These are phyloP conservation scores for Ichneumoninae sp. DNA, from an alignment of 2,888 invertebrate species.

Conservation along the genomic window DNA sequence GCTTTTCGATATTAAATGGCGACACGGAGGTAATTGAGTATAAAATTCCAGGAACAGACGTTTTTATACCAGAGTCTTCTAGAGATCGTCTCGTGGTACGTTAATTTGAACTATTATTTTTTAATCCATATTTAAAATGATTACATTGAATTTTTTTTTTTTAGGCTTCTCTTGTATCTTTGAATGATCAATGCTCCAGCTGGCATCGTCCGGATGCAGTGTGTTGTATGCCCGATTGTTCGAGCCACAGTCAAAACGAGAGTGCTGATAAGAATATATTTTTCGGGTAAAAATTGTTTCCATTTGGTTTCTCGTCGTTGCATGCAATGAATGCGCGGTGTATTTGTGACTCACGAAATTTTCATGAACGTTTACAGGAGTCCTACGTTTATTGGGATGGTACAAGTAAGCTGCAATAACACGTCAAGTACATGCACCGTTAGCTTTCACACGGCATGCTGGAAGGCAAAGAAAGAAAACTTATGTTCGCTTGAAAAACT, in stretches of 20 bases:
- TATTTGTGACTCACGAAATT: slow-evolving; percentile 10
- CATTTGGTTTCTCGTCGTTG: background rate
- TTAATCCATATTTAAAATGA: background rate
- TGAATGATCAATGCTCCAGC: slow-evolving; percentile 70
- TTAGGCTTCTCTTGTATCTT: slow-evolving; percentile 65
- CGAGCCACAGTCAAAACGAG: slow-evolving; percentile 66
- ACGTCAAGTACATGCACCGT: slow-evolving; percentile 70
- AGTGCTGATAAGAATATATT: slow-evolving; percentile 73
- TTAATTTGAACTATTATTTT: background rate
- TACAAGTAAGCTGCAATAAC: slow-evolving; percentile 74
- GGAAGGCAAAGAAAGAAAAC: slow-evolving; percentile 75
- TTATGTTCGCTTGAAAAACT: slow-evolving; percentile 69
- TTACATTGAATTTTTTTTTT: slow-evolving; percentile 28
- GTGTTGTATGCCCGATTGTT: slow-evolving; percentile 73
- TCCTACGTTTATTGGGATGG: slow-evolving; percentile 76
- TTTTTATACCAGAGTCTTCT: slow-evolving; percentile 69
- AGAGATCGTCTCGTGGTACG: slow-evolving; percentile 69
- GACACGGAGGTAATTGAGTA: slow-evolving; percentile 51
- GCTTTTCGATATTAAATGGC: slow-evolving; percentile 65
- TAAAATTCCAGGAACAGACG: slow-evolving; percentile 73
- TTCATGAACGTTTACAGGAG: slow-evolving; percentile 69
- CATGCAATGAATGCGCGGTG: background rate
- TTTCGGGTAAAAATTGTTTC: slow-evolving; percentile 69
- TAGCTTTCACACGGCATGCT: slow-evolving; percentile 76
- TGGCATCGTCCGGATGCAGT: slow-evolving; percentile 76